phyloP scores from a whole-genome alignment of 2,113 vertebrate species.

The Scomber colias region DNA sequence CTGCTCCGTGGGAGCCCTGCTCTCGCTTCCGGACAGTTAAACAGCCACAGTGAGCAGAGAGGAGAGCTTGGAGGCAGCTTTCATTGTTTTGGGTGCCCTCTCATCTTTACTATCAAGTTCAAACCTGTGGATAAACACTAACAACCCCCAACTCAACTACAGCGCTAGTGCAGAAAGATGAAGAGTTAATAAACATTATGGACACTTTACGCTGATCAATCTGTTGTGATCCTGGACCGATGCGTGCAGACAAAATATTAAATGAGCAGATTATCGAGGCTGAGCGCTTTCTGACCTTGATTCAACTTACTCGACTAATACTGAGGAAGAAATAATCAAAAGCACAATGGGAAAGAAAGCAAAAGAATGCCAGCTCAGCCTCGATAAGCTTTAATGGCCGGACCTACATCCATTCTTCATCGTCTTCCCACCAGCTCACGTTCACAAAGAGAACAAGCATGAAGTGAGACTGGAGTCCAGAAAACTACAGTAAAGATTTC shows the following conservation, averaged over 20 bases:
- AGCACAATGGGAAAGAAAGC: constrained; percentile 13
- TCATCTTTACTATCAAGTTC: constrained; percentile 3
- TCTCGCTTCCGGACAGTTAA: constrained; percentile 71
- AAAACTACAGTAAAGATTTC: not conserved
- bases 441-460: not conserved
- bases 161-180: not conserved
- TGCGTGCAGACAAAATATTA: constrained; percentile 5
- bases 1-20: constrained; percentile 69
- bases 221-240: constrained; percentile 4
- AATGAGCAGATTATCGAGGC: not conserved
- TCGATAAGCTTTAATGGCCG: constrained; percentile 6
- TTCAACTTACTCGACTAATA: constrained; percentile 18
- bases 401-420: not conserved
- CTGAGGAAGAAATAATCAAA: constrained; percentile 6
- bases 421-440: constrained; percentile 6
- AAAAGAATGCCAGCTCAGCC: constrained; percentile 4
- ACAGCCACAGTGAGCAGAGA: constrained; percentile 36
- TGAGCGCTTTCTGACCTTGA: constrained; percentile 22
- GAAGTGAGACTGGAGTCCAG: no score
- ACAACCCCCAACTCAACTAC: not conserved
- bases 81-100: constrained; percentile 7
- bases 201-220: not conserved
- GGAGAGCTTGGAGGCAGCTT: constrained; percentile 24
- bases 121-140: not conserved
- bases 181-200: not conserved